Evolutionary conservation across 1,140 invertebrate species (phyloP), one percentile per base, ranked within the genome.

Genomic region (Lepidurus packardi): DNA sequence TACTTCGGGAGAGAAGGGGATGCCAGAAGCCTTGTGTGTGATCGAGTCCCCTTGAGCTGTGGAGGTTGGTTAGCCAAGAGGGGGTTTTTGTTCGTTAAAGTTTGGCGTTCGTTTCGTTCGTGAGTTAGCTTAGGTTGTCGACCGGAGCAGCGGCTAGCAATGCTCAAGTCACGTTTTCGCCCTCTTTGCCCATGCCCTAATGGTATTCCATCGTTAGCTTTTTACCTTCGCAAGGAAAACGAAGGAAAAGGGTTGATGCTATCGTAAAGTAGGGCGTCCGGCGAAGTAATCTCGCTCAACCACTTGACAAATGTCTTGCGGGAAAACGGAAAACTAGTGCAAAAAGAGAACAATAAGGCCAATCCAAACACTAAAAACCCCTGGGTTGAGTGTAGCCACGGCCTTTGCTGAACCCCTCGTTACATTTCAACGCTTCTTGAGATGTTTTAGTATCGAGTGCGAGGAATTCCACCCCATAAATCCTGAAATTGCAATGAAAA

Each of bases 181-280:
- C 53, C 53, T 9, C 13, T 9, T 65, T 65, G 53, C n/a, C 53
- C 16, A n/a, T 13, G 16, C 13, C 53, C 53, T 65, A 65, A 7
- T 65, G 13, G 9, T 65, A 65, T 65, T 13, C 53, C 53, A 4
- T 65, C 53, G 53, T 65, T 65, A 65, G 53, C 21, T 13, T 13
- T 13, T 7, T 7, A 65, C 53, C 53, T 65, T 65, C 53, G 16
- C 53, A 16, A 65, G 13, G 16, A n/a, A 9, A 65, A 13, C 53
- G 53, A 65, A 65, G 16, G 16, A 65, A 65, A 65, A 65, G 53
- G 53, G 53, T 65, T 65, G 53, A 65, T 65, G 53, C 53, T 65
- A 65, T 65, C 53, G 53, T 11, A 65, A 65, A 65, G 53, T 65
- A 65, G 53, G 53, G 53, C 53, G 53, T 65, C 53, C 21, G 16